Conservation (phyloP, 2,888 invertebrate genomes). For the Polydrusus cervinus region DNA sequence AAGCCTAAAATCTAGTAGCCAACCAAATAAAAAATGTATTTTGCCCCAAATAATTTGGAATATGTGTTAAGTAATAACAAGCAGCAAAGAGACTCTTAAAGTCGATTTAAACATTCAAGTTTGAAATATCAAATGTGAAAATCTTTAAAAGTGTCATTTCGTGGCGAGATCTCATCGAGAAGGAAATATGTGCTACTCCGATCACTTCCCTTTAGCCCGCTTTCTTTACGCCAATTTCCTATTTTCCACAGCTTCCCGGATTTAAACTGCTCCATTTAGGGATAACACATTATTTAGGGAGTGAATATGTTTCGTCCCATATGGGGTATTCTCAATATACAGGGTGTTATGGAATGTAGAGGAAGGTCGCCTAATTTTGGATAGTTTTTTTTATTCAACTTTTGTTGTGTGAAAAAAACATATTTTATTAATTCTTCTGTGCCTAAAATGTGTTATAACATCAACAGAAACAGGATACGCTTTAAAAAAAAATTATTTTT, state of each 20-base stretch:
- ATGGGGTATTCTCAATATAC: not conserved
- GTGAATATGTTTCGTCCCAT: not conserved
- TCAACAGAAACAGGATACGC: no score
- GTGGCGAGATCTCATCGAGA: conserved; percentile 61
- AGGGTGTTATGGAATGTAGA: no score
- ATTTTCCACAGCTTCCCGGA: conserved; percentile 38
- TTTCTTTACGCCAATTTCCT: conserved; percentile 60
- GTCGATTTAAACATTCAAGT: conserved; percentile 67
- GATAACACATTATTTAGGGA: not conserved
- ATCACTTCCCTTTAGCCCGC: conserved; percentile 67
- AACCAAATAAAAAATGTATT: no score
- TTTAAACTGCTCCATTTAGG: not conserved
- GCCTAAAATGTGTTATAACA: no score
- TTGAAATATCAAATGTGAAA: conserved; percentile 68
- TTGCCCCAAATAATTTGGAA: no score
- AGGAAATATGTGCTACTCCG: conserved; percentile 64
- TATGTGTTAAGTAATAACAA: not conserved
- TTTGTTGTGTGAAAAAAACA: no score
- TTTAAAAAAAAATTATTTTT: no score
- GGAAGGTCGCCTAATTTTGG: no score
- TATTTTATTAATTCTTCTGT: no score
- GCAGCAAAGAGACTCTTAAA: conserved; percentile 62
- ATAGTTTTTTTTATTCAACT: no score
- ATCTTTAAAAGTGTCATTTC: conserved; percentile 69
- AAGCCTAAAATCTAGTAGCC: no score